These are phyloP conservation scores for Micromys minutus DNA, from an alignment of 2,113 vertebrate species.

Conservation along the genomic window DNA sequence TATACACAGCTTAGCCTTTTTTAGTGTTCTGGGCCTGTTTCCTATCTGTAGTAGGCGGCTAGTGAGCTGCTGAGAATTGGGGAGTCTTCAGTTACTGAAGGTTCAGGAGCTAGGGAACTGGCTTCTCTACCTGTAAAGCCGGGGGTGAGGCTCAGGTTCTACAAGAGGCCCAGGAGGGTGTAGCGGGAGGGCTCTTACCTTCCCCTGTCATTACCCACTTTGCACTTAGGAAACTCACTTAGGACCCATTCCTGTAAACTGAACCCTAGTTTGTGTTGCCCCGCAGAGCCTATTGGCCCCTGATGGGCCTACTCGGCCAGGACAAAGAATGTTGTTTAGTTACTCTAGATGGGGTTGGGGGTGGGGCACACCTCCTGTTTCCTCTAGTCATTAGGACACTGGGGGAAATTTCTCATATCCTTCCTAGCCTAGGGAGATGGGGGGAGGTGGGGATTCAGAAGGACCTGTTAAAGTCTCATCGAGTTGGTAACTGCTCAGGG, in stretches of 20 bases:
- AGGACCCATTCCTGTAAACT: neutral
- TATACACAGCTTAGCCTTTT: neutral
- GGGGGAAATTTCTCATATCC: neutral
- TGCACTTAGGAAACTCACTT: neutral
- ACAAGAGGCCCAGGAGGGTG: no score
- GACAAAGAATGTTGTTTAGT: slow-evolving; percentile 12
- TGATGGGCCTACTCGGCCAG: neutral
- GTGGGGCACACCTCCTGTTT: neutral
- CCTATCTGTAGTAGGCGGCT: neutral
- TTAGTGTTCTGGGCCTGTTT: neutral
- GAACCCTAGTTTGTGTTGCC: neutral
- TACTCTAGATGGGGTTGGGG: neutral
- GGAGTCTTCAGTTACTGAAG: neutral
- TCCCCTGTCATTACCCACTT: neutral
- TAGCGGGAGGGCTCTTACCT: neutral
- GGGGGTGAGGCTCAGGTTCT: neutral
- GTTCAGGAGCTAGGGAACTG: neutral
- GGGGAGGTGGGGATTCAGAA: neutral
- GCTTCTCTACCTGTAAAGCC: neutral
- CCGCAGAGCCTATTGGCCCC: neutral
- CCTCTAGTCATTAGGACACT: neutral
- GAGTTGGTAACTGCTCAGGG: neutral
- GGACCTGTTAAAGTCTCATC: neutral
- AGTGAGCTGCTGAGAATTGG: neutral
- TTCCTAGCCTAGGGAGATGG: rapidly evolving